These are phyloP conservation scores for Brachionus rotundiformis DNA, from an alignment of 1,140 invertebrate genomes.

Conservation along the genomic window DNA sequence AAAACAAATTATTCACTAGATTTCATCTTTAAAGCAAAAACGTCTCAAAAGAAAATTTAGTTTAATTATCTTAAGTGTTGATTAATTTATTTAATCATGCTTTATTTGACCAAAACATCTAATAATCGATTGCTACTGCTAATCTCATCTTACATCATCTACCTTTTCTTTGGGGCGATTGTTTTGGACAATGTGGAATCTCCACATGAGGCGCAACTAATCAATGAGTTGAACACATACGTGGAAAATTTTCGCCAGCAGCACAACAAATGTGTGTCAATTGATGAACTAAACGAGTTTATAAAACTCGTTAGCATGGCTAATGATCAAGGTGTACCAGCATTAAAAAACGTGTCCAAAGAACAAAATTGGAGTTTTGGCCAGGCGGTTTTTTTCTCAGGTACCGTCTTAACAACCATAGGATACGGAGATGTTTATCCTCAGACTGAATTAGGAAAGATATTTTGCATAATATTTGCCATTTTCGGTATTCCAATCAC, in stretches of 20 bases:
- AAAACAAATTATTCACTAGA: neutral
- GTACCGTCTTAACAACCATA: conserved; percentile 30
- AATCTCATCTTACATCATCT: conserved; percentile 16
- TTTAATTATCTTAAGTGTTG: neutral
- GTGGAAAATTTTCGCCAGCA: neutral
- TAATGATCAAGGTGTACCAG: conserved; percentile 30
- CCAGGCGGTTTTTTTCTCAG: conserved; percentile 57
- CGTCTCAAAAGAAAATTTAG: no score
- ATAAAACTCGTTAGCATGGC: neutral
- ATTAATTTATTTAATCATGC: neutral
- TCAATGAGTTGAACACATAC: conserved; percentile 38
- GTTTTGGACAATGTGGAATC: conserved; percentile 37
- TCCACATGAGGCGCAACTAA: conserved; percentile 11
- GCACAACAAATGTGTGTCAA: neutral
- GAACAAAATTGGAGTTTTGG: conserved; percentile 50
- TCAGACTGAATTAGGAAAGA: conserved; percentile 63
- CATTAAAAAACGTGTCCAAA: conserved; percentile 19
- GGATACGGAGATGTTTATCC: conserved; percentile 67
- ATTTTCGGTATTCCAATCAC: conserved; percentile 68
- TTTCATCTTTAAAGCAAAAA: neutral
- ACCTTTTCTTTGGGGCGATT: conserved; percentile 27
- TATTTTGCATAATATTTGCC: conserved; percentile 65
- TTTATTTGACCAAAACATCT: conserved; percentile 30
- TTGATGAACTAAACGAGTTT: conserved; percentile 3
- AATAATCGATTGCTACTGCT: conserved; percentile 15